Conservation (phyloP, 2,797 vertebrate genomes). For the Pipistrellus pygmaeus region DNA sequence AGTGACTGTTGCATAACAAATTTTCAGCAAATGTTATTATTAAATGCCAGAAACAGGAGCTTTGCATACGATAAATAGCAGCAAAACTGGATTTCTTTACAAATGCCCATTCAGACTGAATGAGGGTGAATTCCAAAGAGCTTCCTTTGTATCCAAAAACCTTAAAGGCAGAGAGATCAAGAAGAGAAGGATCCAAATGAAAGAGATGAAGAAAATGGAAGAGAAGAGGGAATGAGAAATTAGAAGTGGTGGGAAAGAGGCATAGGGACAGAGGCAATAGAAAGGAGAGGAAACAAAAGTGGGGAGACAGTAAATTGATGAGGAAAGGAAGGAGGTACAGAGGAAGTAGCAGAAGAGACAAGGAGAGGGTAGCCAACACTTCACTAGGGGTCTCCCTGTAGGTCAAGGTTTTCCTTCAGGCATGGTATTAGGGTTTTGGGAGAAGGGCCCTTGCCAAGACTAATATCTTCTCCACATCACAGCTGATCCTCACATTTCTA, state of each 20-base stretch:
- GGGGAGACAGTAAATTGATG: neutral
- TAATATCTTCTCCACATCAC: conserved; percentile 37
- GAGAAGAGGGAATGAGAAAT: neutral
- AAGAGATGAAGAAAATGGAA: conserved; percentile 36
- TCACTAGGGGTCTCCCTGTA: conserved; percentile 5
- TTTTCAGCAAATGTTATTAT: conserved; percentile 20
- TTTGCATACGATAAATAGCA: conserved; percentile 9
- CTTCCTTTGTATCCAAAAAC: neutral
- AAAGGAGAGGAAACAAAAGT: conserved; percentile 44
- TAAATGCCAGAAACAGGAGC: conserved; percentile 32
- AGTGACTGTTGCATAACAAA: neutral
- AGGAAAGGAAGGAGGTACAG: neutral
- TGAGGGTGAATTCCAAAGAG: conserved; percentile 44
- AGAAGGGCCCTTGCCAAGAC: conserved; percentile 40
- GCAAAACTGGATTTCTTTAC: conserved; percentile 56
- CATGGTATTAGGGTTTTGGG: conserved; percentile 5
- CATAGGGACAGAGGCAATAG: neutral
- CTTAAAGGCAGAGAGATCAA: conserved; percentile 32
- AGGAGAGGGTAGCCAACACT: neutral
- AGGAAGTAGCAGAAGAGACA: neutral
- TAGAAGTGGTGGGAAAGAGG: conserved; percentile 13
- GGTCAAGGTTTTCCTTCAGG: conserved; percentile 38
- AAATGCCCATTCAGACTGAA: conserved; percentile 16
- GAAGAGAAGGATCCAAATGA: conserved; percentile 36
- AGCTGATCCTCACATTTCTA: conserved; percentile 61